phyloP scores from a whole-genome alignment of 2,888 invertebrate genomes.

The Tipula vernalis region DNA sequence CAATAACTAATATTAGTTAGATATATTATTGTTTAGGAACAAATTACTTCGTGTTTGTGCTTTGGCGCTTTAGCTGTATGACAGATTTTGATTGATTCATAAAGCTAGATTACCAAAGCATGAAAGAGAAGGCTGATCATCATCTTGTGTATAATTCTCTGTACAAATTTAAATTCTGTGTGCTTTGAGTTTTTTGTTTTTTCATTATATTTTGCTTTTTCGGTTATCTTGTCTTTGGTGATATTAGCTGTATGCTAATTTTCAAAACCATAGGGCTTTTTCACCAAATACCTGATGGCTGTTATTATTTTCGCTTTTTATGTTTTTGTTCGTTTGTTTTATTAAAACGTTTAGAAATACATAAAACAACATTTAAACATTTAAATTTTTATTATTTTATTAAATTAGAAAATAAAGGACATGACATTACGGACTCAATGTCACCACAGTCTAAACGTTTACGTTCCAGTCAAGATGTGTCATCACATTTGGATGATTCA shows the following conservation, averaged over 20 bases:
- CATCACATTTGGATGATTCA: slow-evolving; percentile 29
- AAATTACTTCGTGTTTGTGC: slow-evolving; percentile 41
- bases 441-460: slow-evolving; percentile 33
- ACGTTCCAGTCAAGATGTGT: slow-evolving; percentile 27
- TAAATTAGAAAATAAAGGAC: slow-evolving; percentile 5
- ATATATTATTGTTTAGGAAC: slow-evolving; percentile 5
- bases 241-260: slow-evolving; percentile 57
- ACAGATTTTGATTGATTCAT: slow-evolving; percentile 56
- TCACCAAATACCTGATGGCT: slow-evolving; percentile 53
- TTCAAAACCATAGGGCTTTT: slow-evolving; percentile 54
- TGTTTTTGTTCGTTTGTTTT: slow-evolving; percentile 12
- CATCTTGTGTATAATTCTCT: neutral
- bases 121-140: slow-evolving; percentile 30
- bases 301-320: slow-evolving; percentile 23
- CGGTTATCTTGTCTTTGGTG: slow-evolving; percentile 54
- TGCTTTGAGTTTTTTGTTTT: slow-evolving; percentile 15
- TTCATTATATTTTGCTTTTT: slow-evolving; percentile 19
- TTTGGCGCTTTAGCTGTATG: slow-evolving; percentile 88
- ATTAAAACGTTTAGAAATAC: slow-evolving; percentile 15
- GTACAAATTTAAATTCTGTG: neutral
- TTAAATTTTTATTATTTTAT: slow-evolving; percentile 11
- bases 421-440: slow-evolving; percentile 19
- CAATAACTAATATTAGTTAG: no score
- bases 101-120: slow-evolving; percentile 95
- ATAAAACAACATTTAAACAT: neutral